phyloP scores from a whole-genome alignment of 2,797 vertebrate genomes.

The Hafferia zeledoni region DNA sequence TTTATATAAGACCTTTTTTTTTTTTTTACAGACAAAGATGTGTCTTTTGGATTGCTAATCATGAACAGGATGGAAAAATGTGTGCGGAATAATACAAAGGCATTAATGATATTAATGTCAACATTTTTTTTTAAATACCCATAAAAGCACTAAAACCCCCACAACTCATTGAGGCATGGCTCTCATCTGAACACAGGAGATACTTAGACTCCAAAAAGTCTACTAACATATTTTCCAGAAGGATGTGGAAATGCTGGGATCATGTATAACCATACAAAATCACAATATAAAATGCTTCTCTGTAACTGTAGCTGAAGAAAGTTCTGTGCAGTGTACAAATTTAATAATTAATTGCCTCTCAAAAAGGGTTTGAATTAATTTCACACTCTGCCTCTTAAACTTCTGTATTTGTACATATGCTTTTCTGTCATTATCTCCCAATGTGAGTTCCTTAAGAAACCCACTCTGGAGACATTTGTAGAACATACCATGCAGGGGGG shows the following conservation, averaged over 20 bases:
- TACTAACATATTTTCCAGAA: not conserved
- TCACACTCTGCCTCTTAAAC: not conserved
- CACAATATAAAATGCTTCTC: not conserved
- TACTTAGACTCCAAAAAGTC: not conserved
- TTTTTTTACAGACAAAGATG: not conserved
- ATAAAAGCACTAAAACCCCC: fast-evolving
- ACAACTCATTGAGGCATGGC: not conserved
- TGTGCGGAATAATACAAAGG: not conserved
- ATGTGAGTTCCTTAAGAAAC: not conserved
- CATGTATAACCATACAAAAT: not conserved
- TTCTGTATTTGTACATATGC: not conserved
- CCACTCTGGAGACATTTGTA: not conserved
- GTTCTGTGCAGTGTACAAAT: not conserved
- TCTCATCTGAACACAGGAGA: not conserved
- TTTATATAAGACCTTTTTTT: not conserved
- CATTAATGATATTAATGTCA: not conserved
- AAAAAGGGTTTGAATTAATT: not conserved
- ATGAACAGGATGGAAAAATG: not conserved
- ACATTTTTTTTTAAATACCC: not conserved
- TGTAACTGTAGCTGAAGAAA: not conserved
- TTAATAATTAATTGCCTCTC: not conserved
- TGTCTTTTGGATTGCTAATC: not conserved
- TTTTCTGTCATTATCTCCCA: not conserved
- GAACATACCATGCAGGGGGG: not conserved
- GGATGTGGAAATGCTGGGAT: not conserved